A percentile compares a stretch with the other conserved stretches of the same genome.
Conservation (phyloP, 2,888 invertebrate genomes). For the Ornithoptera alexandrae region DNA sequence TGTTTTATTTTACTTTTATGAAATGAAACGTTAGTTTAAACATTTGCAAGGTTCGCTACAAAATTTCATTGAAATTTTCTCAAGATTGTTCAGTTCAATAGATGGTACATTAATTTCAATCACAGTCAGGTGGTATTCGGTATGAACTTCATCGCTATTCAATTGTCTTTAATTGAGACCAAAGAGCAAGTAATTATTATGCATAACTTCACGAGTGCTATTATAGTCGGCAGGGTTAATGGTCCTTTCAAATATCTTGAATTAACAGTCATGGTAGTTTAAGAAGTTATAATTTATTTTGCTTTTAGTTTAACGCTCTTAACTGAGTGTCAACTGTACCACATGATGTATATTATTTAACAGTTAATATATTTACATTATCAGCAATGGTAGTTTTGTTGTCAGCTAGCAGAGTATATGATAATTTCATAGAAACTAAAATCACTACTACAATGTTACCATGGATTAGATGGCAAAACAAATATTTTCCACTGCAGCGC, state of each 20-base stretch:
- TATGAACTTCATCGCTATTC: slow-evolving; percentile 51
- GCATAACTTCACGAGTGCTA: slow-evolving; percentile 66
- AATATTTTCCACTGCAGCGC: too few species aligned
- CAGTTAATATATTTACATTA: slow-evolving; percentile 32
- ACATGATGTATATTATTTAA: slow-evolving; percentile 30
- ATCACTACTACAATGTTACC: too few species aligned
- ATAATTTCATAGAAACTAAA: too few species aligned
- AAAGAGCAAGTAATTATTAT: slow-evolving; percentile 68
- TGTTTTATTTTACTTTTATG: not conserved
- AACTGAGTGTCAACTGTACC: not conserved
- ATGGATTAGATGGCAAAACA: too few species aligned
- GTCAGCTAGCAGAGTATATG: too few species aligned
- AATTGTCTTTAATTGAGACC: slow-evolving; percentile 63
- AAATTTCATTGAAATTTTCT: not conserved
- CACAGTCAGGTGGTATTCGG: slow-evolving; percentile 21
- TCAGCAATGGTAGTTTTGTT: too few species aligned
- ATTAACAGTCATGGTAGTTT: slow-evolving; percentile 17
- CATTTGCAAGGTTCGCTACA: not conserved
- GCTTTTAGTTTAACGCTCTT: not conserved
- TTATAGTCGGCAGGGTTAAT: slow-evolving; percentile 49
- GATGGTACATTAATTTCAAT: slow-evolving; percentile 22
- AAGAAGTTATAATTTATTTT: slow-evolving; percentile 11
- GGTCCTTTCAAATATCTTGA: slow-evolving; percentile 52
- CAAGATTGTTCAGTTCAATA: slow-evolving; percentile 2
- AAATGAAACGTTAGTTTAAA: not conserved